Evolutionary conservation across 2,113 vertebrate genomes (phyloP).

Genomic region (Pterophyllum scalare): DNA sequence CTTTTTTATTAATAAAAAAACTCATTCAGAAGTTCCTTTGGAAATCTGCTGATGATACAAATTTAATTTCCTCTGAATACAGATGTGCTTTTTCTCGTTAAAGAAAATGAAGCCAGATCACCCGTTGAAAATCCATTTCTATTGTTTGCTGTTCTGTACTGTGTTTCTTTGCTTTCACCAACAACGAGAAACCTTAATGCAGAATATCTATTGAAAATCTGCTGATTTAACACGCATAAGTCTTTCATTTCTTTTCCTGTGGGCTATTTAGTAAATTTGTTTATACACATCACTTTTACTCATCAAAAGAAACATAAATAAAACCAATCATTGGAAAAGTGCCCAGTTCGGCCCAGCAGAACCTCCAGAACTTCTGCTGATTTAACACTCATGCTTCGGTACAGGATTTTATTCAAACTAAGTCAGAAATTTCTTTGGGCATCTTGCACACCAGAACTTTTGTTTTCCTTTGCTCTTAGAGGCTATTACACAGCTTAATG

Average conservation of each 20-base stretch:
- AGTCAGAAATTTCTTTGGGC: too few species aligned
- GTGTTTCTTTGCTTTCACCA: neutral
- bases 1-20: neutral
- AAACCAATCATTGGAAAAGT: accelerated
- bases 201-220: neutral
- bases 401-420: neutral
- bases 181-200: neutral
- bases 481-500: neutral
- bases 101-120: too few species aligned
- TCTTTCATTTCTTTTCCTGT: neutral
- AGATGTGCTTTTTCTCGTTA: neutral
- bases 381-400: neutral
- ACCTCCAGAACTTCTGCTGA: accelerated
- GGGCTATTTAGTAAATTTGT: too few species aligned
- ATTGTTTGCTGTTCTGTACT: accelerated
- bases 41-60: neutral
- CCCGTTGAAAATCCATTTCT: neutral
- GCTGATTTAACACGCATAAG: neutral
- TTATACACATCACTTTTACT: too few species aligned
- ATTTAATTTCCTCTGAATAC: neutral
- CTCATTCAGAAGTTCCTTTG: neutral
- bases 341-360: neutral
- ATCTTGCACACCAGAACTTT: neutral
- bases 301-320: too few species aligned
- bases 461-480: neutral